A percentile compares a stretch with the other conserved stretches of the same genome.
These are phyloP conservation scores for Oligia strigilis DNA, from an alignment of 2,888 invertebrate genomes.

Conservation along the genomic window DNA sequence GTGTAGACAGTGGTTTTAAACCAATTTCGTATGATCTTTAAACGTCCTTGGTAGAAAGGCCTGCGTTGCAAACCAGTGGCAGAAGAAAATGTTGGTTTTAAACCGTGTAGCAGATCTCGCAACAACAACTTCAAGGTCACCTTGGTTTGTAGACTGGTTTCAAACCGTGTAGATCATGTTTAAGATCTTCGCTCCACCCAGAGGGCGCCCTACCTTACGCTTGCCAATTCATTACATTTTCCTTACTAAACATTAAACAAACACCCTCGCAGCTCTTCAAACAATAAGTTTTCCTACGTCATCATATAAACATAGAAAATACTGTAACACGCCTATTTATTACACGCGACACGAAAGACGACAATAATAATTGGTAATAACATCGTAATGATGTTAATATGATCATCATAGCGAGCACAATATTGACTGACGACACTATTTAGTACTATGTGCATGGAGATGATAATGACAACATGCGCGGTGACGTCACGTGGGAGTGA, in stretches of 20 bases:
- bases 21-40: too few species aligned
- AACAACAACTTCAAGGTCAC: too few species aligned
- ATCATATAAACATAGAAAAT: neutral
- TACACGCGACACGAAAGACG: constrained; percentile 33
- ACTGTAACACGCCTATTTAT: constrained; percentile 9
- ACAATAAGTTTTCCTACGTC: constrained; percentile 21
- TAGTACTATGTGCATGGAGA: neutral
- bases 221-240: too few species aligned
- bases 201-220: too few species aligned
- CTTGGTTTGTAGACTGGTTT: too few species aligned
- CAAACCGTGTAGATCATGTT: too few species aligned
- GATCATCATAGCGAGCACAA: constrained; percentile 37
- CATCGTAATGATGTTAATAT: constrained; percentile 31
- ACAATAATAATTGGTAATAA: constrained; percentile 11
- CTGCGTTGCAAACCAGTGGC: too few species aligned
- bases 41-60: too few species aligned
- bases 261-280: neutral
- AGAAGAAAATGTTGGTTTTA: too few species aligned
- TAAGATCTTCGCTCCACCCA: too few species aligned
- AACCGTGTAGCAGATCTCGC: too few species aligned
- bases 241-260: neutral
- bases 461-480: constrained; percentile 6
- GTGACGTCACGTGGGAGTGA: constrained; percentile 33
- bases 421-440: constrained; percentile 28
- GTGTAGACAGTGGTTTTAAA: too few species aligned